Base-by-base conservation (phyloP, 1,140 invertebrate genomes). In the Phthorimaea operculella region DNA sequence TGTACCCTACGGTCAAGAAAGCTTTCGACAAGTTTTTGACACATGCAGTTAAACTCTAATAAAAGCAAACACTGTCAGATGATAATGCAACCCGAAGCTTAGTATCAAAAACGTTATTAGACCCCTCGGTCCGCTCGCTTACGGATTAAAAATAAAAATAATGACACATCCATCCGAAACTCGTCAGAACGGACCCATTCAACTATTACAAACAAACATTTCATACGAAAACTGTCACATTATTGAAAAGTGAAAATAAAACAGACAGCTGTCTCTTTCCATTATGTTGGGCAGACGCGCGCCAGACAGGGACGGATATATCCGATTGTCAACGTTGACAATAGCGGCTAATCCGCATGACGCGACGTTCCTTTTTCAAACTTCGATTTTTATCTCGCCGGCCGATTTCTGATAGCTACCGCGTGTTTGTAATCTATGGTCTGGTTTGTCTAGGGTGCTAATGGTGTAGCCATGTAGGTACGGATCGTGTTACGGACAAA, bases 201-300 rank as follows among this genome's bases (percentile, higher is more conserved):
- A 71, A 63, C 62, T 66, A 75, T 68, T 70, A 60, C 74, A 79
- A 80, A 83, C 77, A 83, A 80, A 83, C 70, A 75, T 76, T 76
- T 74, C 75, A 79, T 72, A 79, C 70, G 73, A 78, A 75, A 79
- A 78, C 79, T 83, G 79, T 83, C 79, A 83, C 79, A 79, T 80
- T 78, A 72, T 81, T 76, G 76, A 80, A 77, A 79, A 79, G 76
- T 75, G 74, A 77, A 79, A 83, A 81, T 76, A 78, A 76, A 83
- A 74, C 60, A 58, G 64, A 70, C 57, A 62, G 58, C 71, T 60
- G 62, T 76, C 80, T 63, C 74, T 59, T 59, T 79, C 68, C 12
- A 10, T n/a, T 50, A 36, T 21, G 49, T 15, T 18, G 33, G 42
- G 44, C n/a, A 33, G 48, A 42, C 18, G 42, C 21, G 50, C 28